phyloP scores from a whole-genome alignment of 2,888 invertebrate species.

The Steinernema hermaphroditum region DNA sequence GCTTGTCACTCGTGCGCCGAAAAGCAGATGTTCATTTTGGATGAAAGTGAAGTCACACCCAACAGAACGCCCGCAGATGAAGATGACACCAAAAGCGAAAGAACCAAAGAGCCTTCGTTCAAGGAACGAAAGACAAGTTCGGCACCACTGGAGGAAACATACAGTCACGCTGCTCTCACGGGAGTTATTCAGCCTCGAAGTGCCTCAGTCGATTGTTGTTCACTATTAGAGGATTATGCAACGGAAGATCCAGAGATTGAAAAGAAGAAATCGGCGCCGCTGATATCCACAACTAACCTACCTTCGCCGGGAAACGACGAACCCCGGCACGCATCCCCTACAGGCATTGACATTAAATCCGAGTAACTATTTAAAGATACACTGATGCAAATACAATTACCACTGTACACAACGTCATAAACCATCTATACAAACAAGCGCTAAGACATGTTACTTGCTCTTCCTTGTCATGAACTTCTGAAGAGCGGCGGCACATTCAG shows the following conservation, averaged over 20 bases:
- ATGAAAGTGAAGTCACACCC: constrained; percentile 35
- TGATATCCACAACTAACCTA: no score
- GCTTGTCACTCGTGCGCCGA: constrained; percentile 59
- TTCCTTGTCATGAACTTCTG: constrained; percentile 70
- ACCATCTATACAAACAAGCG: no score
- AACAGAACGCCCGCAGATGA: constrained; percentile 2
- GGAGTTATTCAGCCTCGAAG: background rate
- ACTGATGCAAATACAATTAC: no score
- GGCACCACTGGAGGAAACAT: background rate
- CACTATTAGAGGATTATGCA: no score
- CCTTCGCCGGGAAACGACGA: no score
- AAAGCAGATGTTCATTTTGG: constrained; percentile 53
- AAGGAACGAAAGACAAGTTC: constrained; percentile 6
- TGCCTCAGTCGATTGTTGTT: background rate
- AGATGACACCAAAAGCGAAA: background rate
- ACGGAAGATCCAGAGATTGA: no score
- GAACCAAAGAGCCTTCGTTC: background rate
- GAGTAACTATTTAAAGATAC: no score
- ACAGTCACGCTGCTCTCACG: background rate
- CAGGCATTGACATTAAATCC: no score
- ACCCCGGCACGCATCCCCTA: no score
- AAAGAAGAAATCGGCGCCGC: no score
- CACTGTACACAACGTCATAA: no score
- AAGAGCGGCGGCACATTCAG: constrained; percentile 75
- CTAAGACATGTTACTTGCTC: constrained; percentile 37